A percentile compares a stretch with the other conserved stretches of the same genome.
phyloP scores from a whole-genome alignment of 1,140 invertebrate genomes.

The Anastrepha ludens region DNA sequence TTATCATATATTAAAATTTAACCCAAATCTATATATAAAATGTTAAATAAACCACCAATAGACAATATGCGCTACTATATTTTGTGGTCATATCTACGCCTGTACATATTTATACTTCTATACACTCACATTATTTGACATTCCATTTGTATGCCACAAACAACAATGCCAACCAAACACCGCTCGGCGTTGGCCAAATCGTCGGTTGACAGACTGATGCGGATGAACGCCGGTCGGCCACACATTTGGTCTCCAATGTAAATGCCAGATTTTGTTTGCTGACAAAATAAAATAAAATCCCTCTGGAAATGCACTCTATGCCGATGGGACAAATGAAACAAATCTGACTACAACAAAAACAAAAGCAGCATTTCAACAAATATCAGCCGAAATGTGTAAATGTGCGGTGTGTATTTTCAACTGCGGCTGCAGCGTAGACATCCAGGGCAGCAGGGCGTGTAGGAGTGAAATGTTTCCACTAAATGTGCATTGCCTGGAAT shows the following conservation, averaged over 20 bases:
- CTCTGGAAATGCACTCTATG: background rate
- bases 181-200: conserved; percentile 17
- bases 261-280: conserved; percentile 35
- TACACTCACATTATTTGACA: no score
- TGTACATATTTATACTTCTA: no score
- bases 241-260: background rate
- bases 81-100: no score
- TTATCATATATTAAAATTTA: no score
- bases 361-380: background rate
- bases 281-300: background rate
- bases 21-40: no score
- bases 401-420: background rate
- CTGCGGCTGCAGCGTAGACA: background rate
- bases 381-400: background rate
- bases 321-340: background rate
- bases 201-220: background rate
- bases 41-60: no score
- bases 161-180: conserved; percentile 18
- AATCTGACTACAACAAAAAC: background rate
- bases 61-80: no score
- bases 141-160: background rate
- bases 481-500: background rate
- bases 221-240: background rate
- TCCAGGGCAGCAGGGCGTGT: background rate
- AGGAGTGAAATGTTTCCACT: no score